Evolutionary conservation across 2,888 invertebrate genomes (phyloP), one percentile per base, ranked within the genome.

Genomic region (Drosophila suboccidentalis): DNA sequence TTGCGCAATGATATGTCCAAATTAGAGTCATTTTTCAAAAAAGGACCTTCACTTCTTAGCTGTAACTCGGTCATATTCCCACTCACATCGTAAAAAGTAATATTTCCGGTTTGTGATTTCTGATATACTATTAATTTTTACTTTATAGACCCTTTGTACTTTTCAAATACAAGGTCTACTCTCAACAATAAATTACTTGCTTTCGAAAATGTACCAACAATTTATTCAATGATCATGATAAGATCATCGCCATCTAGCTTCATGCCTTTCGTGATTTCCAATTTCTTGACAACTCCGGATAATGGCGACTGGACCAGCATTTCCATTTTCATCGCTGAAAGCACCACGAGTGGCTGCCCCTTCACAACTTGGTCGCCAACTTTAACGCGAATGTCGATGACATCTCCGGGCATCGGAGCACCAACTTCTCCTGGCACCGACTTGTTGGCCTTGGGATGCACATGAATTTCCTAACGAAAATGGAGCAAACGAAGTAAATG

Each of bases 291-390:
- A 59, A 94, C 95, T 57, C 99, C 99, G 2, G 97, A 96, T 26
- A 95, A 94, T 0, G 99, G 98, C 1, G 99, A 96, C 92, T 99
- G 99, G 0, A 93, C 93, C 11, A 93, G 91, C 93, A 93, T 93
- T 93, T 99, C 99, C 99, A 99, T 99, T 94, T 99, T 99, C 99
- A 99, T 99, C 26, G 99, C 99, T 0, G 98, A 98, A 0, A 99
- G 94, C 3, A 99, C 98, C 0, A 98, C 96, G 46, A 99, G 94
- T 0, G 99, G 96, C 47, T 96, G 96, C 3, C 99, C 99, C 91
- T 99, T 98, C 87, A 97, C 97, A 0, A 98, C 97, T 71, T 94
- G 95, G 87, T 99, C 99, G 0, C 99, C 99, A 78, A 96, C 97
- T 90, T 98, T 97, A 0, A 98, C 97, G 90, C 97, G 96, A 71